Base-by-base conservation (phyloP, 2,888 invertebrate genomes). In the Phlogophora meticulosa region DNA sequence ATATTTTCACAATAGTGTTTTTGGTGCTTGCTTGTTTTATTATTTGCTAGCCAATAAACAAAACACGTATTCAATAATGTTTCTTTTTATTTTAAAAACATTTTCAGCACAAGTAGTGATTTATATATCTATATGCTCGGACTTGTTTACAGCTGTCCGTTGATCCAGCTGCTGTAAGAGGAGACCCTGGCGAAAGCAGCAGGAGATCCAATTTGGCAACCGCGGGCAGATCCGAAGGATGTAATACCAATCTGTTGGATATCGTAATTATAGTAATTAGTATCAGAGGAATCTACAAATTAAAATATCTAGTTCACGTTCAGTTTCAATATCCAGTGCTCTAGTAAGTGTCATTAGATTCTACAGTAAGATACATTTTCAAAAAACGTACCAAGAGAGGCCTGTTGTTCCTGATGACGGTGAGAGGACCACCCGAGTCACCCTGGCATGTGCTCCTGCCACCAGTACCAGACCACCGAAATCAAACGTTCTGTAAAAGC, bases 371-470 rank as follows among this genome's bases (percentile, higher is more conserved):
- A 13, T n/a, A 1, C 28, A 28, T 28, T 49, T 13, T 15, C 2
- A 13, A 22, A n/a, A 13, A 42, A 76, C 78, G 24, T 81, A 89
- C 88, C 85, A 90, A 72, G 17, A 87, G 5, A 4, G 56, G 78
- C 4, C 52, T 60, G 36, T 56, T 59, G 38, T 75, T 74, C 2
- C 84, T 80, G 40, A n/a, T 59, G 11, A 85, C 61, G n/a, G 74
- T 78, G 1, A 91, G 84, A 1, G 91, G 90, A 32, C 91, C 90
- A n/a, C 91, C 91, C 9, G 91, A 90, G 72, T 90, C 90, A 4
- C 91, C 87, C 0, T 45, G 10, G 80, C 91, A 91, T 22, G 86
- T 84, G 51, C 88, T 82, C 13, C 62, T 63, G 9, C 83, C 84
- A 2, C 75, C 77, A 7, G 60, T 64, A 0, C 89, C 89, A 72